Evolutionary conservation across 2,797 vertebrate species (phyloP).

Genomic region (Liasis olivaceus): DNA sequence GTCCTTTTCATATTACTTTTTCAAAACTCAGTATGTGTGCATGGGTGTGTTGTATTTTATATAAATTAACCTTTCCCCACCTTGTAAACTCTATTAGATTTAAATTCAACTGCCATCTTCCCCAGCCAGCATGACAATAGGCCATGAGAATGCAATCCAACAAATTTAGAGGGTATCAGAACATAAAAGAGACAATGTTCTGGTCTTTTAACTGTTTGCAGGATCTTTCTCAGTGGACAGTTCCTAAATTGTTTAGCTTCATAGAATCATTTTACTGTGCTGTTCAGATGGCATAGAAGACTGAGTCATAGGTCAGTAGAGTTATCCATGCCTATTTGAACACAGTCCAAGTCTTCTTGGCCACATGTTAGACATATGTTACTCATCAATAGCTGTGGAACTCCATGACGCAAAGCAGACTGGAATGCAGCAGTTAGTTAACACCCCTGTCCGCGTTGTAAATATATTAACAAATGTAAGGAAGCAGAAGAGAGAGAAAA

Average conservation of each 20-base stretch:
- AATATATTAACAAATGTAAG: slow-evolving; percentile 69
- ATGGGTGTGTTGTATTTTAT: background rate
- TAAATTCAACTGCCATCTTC: background rate
- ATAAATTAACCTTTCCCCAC: background rate
- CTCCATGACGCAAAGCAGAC: slow-evolving; percentile 71
- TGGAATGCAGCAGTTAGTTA: slow-evolving; percentile 70
- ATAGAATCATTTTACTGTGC: slow-evolving; percentile 54
- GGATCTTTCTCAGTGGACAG: slow-evolving; percentile 18
- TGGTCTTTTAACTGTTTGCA: slow-evolving; percentile 30
- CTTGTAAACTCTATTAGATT: background rate
- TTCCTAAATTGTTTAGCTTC: slow-evolving; percentile 28
- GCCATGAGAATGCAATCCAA: background rate
- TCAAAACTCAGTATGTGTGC: background rate
- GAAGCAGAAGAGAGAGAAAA: slow-evolving; percentile 52
- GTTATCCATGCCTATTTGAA: slow-evolving; percentile 63
- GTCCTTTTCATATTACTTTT: slow-evolving; percentile 18
- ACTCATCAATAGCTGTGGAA: slow-evolving; percentile 72
- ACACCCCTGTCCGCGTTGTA: slow-evolving; percentile 64
- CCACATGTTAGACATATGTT: slow-evolving; percentile 73
- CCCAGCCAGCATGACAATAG: background rate
- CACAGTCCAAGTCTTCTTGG: slow-evolving; percentile 61
- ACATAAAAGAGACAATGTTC: background rate
- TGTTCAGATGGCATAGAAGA: slow-evolving; percentile 43
- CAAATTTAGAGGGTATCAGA: background rate
- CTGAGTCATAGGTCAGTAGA: slow-evolving; percentile 66